A percentile compares a stretch with the other conserved stretches of the same genome.
Conservation (phyloP, 1,140 invertebrate genomes). For the Apis cerana region DNA sequence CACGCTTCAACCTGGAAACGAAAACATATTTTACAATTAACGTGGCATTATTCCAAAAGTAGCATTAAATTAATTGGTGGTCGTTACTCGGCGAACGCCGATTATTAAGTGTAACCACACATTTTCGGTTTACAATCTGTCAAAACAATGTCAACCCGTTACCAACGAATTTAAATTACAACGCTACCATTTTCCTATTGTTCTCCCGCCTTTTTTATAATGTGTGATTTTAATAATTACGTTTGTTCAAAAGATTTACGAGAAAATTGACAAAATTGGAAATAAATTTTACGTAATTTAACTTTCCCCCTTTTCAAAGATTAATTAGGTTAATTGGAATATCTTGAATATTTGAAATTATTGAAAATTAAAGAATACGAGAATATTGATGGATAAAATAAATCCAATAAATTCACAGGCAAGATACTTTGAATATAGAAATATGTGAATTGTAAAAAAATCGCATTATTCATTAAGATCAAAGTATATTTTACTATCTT, state of each 20-base stretch:
- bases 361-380: too few species aligned
- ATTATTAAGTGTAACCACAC: neutral
- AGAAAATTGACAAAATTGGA: too few species aligned
- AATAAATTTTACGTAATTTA: too few species aligned
- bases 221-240: neutral
- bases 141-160: neutral
- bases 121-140: constrained; percentile 12
- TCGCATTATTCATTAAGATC: neutral
- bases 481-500: neutral
- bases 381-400: too few species aligned
- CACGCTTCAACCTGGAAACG: constrained; percentile 37
- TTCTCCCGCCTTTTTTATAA: too few species aligned
- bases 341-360: too few species aligned
- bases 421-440: too few species aligned
- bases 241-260: too few species aligned
- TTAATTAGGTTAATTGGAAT: too few species aligned
- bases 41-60: constrained; percentile 36
- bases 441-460: too few species aligned
- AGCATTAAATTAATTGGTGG: constrained; percentile 56
- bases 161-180: neutral
- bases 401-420: too few species aligned
- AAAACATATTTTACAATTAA: constrained; percentile 45
- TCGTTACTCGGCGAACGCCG: neutral
- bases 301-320: too few species aligned
- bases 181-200: neutral